Base-by-base conservation (phyloP, 2,113 vertebrate species). In the Boulengeromyrus knoepffleri region DNA sequence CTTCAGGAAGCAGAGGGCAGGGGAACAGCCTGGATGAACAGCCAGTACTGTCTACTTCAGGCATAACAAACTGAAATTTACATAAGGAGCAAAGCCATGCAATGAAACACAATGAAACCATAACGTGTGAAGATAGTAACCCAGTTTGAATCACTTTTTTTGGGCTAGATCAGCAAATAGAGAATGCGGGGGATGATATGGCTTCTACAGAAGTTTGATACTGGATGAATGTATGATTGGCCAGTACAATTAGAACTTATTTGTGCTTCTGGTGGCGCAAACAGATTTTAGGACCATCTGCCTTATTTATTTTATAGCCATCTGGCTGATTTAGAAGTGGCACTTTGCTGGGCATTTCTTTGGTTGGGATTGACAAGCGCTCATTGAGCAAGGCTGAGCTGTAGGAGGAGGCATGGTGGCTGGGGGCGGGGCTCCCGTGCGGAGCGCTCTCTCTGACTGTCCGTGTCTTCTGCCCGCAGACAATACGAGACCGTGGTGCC, bases 401-500 rank as follows among this genome's bases (percentile, higher is more conserved):
- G 15, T 1, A 53, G 86, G 31, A 21, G 27, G 12, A 21, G 15
- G 31, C 7, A 12, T 27, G 21, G 8, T 0, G 13, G n/a, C 2
- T 53, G 83, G 24, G 45, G 7, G 86, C 8, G 31, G 27, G 3
- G 7, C 13, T 3, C 36, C 1, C 86, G 19, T 42, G 6, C 9
- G 36, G 12, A 0, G 10, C 31, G 39, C 39, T 45, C 31, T 42
- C 9, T 24, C 56, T 52, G 19, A 45, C 12, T 31, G 58, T 8
- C 8, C 10, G 2, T 52, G 24, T 87, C 13, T 93, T 89, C n/a
- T 8, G 49, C 39, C 58, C 90, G 0, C 94, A 99, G 98, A 94
- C 97, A 97, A 49, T 97, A 98, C 94, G 98, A 99, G 96, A 97
- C 97, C 0, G 97, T 97, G 91, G 96, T 97, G 89, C 98, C 98